Base-by-base conservation (phyloP, 2,113 vertebrate genomes). In the Acrocephalus arundinaceus region DNA sequence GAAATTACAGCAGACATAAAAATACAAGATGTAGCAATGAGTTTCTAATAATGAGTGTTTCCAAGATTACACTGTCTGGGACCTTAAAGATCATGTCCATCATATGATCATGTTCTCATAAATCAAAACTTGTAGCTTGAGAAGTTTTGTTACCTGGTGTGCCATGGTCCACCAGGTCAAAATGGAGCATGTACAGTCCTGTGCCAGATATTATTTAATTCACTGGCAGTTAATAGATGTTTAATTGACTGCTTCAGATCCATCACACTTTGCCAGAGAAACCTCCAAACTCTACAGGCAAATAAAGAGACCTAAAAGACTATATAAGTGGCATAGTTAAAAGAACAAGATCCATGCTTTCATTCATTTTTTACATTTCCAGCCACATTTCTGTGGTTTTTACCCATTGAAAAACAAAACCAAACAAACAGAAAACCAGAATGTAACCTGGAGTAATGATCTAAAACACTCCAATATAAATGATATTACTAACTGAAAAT, bases 11-110 rank as follows among this genome's bases (percentile, higher is more conserved):
- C 43, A 89, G 83, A 95, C 82, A 62, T 97, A 96, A 97, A 98
- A 97, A 94, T 96, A 97, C 65, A 94, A 97, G 89, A 95, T 93
- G 65, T 55, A 96, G 84, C 65, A 92, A 90, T 95, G 89, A 86
- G 86, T 79, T 97, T 72, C 66, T 72, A 92, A 97, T 94, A 96
- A 97, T 93, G 95, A 97, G 90, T 92, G 17, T 87, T 93, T 95
- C 77, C 61, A 92, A 96, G 89, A 96, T 85, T 88, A 49, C 17
- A 54, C 52, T 81, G 57, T 57, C 76, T 92, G 94, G 94, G 81
- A 94, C 24, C 67, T 91, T 70, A 65, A 85, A 94, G 59, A 81
- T 89, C 37, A 39, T 39, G 37, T 39, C 37, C 37, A 39, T 39
- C 37, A 10, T 28, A 84, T 48, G n/a, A 90, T 87, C 52, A 63